These are phyloP conservation scores for Mactromeris polynyma DNA, from an alignment of 2,888 invertebrate species.

Conservation along the genomic window DNA sequence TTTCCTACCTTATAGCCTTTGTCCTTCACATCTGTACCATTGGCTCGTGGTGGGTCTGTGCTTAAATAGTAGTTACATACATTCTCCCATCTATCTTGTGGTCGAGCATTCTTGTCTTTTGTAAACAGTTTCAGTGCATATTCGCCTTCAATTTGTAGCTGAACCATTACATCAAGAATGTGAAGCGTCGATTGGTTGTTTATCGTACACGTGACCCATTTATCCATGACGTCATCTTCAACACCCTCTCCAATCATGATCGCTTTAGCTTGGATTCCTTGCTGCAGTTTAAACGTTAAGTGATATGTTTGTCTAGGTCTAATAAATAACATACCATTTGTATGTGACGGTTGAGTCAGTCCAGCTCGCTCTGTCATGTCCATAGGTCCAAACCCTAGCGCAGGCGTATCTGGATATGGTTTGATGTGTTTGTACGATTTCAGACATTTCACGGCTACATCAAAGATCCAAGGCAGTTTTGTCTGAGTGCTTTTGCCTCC, in stretches of 20 bases:
- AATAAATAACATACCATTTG: slow-evolving; percentile 63
- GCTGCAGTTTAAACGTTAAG: slow-evolving; percentile 60
- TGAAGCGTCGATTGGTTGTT: slow-evolving; percentile 61
- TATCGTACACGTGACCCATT: slow-evolving; percentile 56
- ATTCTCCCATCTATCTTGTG: slow-evolving; percentile 44
- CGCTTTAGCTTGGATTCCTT: slow-evolving; percentile 46
- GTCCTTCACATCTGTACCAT: slow-evolving; percentile 53
- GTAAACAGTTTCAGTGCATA: slow-evolving; percentile 56
- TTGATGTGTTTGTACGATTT: slow-evolving; percentile 29
- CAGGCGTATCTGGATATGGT: slow-evolving; percentile 61
- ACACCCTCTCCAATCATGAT: slow-evolving; percentile 46
- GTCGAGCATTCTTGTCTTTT: slow-evolving; percentile 37
- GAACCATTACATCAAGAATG: slow-evolving; percentile 59
- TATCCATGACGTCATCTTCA: slow-evolving; percentile 39
- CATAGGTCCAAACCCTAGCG: slow-evolving; percentile 64
- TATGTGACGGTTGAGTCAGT: slow-evolving; percentile 60
- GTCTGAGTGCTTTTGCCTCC: slow-evolving; percentile 51
- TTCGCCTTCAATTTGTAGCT: slow-evolving; percentile 59
- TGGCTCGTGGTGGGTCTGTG: slow-evolving; percentile 59
- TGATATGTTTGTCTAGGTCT: slow-evolving; percentile 61
- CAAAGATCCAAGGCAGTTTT: slow-evolving; percentile 64
- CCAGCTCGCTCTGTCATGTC: slow-evolving; percentile 58
- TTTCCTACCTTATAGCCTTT: slow-evolving; percentile 60
- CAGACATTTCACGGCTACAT: slow-evolving; percentile 47
- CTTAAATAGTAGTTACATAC: slow-evolving; percentile 68